These are phyloP conservation scores for Tachypleus tridentatus DNA, from an alignment of 1,140 invertebrate genomes.

Conservation along the genomic window DNA sequence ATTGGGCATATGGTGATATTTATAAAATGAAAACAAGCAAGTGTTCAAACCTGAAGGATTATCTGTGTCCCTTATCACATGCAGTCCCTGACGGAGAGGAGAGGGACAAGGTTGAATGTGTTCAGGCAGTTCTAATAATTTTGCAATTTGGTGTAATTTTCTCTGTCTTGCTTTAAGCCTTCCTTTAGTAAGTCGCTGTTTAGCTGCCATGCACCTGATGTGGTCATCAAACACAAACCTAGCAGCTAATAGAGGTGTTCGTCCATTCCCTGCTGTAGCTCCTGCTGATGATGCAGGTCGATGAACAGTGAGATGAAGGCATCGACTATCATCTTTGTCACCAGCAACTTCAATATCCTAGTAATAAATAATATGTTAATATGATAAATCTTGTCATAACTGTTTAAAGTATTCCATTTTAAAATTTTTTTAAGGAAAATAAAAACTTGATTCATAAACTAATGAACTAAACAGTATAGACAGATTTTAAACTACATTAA, in stretches of 20 bases:
- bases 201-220: constrained; percentile 61
- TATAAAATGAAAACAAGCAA: not conserved
- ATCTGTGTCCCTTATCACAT: constrained; percentile 22
- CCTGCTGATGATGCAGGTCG: constrained; percentile 51
- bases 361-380: constrained; percentile 15
- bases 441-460: not conserved
- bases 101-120: constrained; percentile 44
- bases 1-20: not conserved
- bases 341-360: constrained; percentile 59
- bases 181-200: constrained; percentile 62
- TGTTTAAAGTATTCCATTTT: constrained; percentile 1
- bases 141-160: constrained; percentile 90
- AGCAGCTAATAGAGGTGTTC: constrained; percentile 49
- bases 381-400: constrained; percentile 31
- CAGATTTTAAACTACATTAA: too few species aligned
- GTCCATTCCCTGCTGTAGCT: constrained; percentile 5
- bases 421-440: constrained; percentile 3
- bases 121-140: constrained; percentile 67
- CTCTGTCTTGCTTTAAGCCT: constrained; percentile 86
- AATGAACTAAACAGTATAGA: too few species aligned
- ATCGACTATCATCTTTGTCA: constrained; percentile 93
- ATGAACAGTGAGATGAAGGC: constrained; percentile 87
- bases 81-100: constrained; percentile 36
- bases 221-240: constrained; percentile 98
- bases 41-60: constrained; percentile 1